Conservation (phyloP, 2,797 vertebrate genomes). For the Amphiprion clarkii region DNA sequence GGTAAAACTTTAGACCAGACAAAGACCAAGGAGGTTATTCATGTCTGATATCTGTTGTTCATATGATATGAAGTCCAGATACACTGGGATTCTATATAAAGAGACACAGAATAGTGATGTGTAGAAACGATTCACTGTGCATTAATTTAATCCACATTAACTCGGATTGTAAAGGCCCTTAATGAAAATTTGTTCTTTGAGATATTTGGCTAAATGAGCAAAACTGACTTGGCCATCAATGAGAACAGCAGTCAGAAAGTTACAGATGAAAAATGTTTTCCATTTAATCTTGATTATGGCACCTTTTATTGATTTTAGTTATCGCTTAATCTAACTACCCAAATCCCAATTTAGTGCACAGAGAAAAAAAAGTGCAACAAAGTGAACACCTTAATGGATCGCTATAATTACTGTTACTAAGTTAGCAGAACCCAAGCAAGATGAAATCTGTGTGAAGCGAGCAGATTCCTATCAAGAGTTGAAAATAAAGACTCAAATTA, state of each 20-base stretch:
- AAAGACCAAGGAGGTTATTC: slow-evolving; percentile 3
- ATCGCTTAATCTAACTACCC: neutral
- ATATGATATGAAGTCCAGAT: neutral
- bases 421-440: no score
- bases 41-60: neutral
- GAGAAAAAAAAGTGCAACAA: no score
- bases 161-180: no score
- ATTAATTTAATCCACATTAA: no score
- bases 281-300: neutral
- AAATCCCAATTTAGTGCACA: no score
- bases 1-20: neutral
- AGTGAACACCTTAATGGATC: no score
- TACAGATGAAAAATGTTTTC: neutral
- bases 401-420: neutral
- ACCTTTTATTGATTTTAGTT: neutral
- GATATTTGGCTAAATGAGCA: neutral
- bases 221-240: neutral
- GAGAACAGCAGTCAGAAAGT: neutral
- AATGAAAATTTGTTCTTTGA: no score
- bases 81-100: neutral
- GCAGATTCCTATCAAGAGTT: no score
- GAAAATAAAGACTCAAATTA: no score
- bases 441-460: no score
- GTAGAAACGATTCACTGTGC: no score
- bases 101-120: no score